Conservation (phyloP, 1,140 invertebrate genomes). For the Zaprionus camerounensis region DNA sequence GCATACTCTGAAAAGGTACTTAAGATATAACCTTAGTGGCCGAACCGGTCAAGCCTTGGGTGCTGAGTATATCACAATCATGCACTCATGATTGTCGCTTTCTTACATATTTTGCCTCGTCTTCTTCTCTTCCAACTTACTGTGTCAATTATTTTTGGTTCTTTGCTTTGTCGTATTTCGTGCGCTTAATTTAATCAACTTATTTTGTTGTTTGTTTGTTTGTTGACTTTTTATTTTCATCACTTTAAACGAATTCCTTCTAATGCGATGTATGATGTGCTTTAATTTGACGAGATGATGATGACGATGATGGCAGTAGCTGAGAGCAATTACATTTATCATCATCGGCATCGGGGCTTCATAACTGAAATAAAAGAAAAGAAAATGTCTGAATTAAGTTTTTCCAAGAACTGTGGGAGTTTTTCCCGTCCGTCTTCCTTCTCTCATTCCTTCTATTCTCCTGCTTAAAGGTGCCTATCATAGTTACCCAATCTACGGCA, state of each 20-base stretch:
- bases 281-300: not conserved
- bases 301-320: not conserved
- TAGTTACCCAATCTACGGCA: conserved; percentile 44
- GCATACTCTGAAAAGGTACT: no score
- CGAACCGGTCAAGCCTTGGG: not conserved
- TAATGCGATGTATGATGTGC: conserved; percentile 1
- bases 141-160: conserved; percentile 64
- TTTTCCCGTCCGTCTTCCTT: not conserved
- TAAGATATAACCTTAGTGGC: not conserved
- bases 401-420: conserved; percentile 74
- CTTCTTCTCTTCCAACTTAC: conserved; percentile 23
- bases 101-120: not conserved
- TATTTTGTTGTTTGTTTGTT: conserved; percentile 34
- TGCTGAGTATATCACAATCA: not conserved
- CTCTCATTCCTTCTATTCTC: not conserved
- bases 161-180: conserved; percentile 20
- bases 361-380: conserved; percentile 61
- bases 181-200: conserved; percentile 73
- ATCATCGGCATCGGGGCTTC: conserved; percentile 52
- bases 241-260: conserved; percentile 49
- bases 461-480: conserved; percentile 22
- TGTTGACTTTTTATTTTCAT: conserved; percentile 58
- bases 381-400: conserved; percentile 72
- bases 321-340: conserved; percentile 74
- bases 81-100: accelerated